phyloP scores from a whole-genome alignment of 1,140 invertebrate species.

The Drosophila melanogaster region DNA sequence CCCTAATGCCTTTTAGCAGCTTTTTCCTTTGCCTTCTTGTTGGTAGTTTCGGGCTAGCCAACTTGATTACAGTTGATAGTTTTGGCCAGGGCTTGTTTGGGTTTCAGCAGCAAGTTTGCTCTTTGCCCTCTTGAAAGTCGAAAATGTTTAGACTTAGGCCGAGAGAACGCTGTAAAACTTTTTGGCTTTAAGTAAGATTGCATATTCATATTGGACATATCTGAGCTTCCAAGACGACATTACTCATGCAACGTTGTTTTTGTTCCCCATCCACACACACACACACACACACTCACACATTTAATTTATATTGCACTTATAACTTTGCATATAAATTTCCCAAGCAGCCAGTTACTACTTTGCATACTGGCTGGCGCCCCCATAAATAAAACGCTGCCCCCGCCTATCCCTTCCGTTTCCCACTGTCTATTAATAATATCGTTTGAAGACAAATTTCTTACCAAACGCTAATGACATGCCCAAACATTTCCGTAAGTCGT shows the following conservation, averaged over 20 bases:
- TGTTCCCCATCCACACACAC: neutral
- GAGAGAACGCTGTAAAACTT: conserved; percentile 30
- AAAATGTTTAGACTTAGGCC: conserved; percentile 42
- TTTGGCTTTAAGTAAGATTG: conserved; percentile 4
- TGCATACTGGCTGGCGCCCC: conserved; percentile 61
- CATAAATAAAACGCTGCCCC: conserved; percentile 50
- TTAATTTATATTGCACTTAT: conserved; percentile 77
- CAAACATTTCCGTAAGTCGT: conserved; percentile 84
- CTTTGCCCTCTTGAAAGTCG: conserved; percentile 45
- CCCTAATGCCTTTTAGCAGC: conserved; percentile 79
- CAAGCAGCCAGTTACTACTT: conserved; percentile 42
- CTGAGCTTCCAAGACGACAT: conserved; percentile 15
- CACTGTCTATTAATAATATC: conserved; percentile 69
- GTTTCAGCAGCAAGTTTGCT: conserved; percentile 34
- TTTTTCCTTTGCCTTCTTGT: conserved; percentile 54
- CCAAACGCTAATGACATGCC: conserved; percentile 77
- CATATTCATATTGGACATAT: conserved; percentile 10
- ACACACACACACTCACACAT: conserved; percentile 12
- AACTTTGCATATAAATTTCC: conserved; percentile 73
- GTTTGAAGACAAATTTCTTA: conserved; percentile 68
- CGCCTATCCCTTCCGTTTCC: conserved; percentile 23
- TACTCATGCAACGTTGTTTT: conserved; percentile 35
- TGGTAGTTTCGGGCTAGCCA: conserved; percentile 54
- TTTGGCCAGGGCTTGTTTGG: conserved; percentile 46
- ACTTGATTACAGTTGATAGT: conserved; percentile 81